Base-by-base conservation (phyloP, 2,888 invertebrate genomes). In the Axea sp. region DNA sequence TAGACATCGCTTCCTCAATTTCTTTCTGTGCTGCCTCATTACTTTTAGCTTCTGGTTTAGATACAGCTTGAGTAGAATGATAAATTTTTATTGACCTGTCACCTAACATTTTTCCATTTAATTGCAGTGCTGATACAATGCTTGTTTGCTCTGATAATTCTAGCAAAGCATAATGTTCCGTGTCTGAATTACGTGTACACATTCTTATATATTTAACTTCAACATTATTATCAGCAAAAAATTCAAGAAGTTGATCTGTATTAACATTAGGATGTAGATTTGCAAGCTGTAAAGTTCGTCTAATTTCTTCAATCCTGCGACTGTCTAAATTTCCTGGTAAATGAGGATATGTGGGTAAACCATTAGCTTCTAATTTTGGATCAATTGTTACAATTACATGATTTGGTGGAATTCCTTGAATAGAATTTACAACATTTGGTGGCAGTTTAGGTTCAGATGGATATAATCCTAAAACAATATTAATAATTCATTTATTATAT, bases 1-100 rank as follows among this genome's bases (percentile, higher is more conserved):
- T 91, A 37, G 96, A 95, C 97, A 99, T 97, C 0, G 97, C 98
- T 87, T 97, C 97, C 87, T 98, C 97, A 59, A 98, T 97, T 89
- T 98, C 98, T 35, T 95, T 92, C 83, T 97, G 96, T 0, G 97
- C 97, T 0, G 96, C 97, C 86, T 97, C 97, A 84, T 97, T 97
- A 78, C 96, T 97, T 87, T 98, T 97, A 0, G 96, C 95, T 86
- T 96, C 96, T 0, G 98, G 98, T 83, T 96, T 96, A 0, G 93
- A 91, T 74, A 98, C 97, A 0, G 96, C 93, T 85, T 96, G 96
- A 1, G 94, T 96, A 0, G 98, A 95, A 88, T 99, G 99, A 79
- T 93, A 93, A 4, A 99, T 93, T 88, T 92, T 90, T 6, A 94
- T 89, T 3, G 89, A 88, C 76, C 92, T 92, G 4, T 95, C 95